Conservation (phyloP, 2,888 invertebrate genomes). For the Sinotaia quadrata region DNA sequence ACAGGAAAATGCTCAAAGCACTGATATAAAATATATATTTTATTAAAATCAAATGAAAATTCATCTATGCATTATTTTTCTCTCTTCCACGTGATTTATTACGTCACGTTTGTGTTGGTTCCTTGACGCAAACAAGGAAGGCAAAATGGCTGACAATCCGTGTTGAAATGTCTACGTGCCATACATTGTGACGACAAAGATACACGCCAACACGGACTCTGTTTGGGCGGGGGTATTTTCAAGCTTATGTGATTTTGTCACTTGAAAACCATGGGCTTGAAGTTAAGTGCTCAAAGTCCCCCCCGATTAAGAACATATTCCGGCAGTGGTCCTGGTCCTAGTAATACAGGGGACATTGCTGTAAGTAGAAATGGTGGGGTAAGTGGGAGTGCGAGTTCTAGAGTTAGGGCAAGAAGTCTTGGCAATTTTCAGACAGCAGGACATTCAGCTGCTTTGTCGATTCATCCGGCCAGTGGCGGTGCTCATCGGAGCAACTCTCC, state of each 20-base stretch:
- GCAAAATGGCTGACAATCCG: constrained; percentile 58
- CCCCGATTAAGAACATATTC: constrained; percentile 65
- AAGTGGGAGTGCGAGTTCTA: constrained; percentile 43
- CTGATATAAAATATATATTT: no score
- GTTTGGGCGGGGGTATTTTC: constrained; percentile 7
- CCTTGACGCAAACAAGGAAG: constrained; percentile 65
- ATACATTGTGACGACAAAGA: constrained; percentile 16
- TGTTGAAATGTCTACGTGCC: constrained; percentile 11
- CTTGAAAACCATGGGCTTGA: constrained; percentile 59
- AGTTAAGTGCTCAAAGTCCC: constrained; percentile 62
- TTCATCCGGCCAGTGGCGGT: constrained; percentile 61
- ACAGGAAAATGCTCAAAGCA: no score
- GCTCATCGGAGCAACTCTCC: constrained; percentile 63
- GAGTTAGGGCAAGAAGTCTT: constrained; percentile 64
- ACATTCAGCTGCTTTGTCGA: constrained; percentile 56
- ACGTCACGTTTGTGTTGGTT: constrained; percentile 65
- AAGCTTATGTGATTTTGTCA: not conserved
- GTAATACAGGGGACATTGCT: constrained; percentile 47
- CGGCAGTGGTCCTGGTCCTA: constrained; percentile 52
- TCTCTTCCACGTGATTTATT: constrained; percentile 50
- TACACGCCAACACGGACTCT: not conserved
- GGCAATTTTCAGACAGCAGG: constrained; percentile 60
- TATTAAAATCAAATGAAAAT: no score
- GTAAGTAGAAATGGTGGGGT: constrained; percentile 50
- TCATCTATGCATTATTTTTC: constrained; percentile 36